Percentiles rank a stretch among this genome's conserved stretches.
Conservation (phyloP, 2,888 invertebrate species). For the Orthosia gothica region DNA sequence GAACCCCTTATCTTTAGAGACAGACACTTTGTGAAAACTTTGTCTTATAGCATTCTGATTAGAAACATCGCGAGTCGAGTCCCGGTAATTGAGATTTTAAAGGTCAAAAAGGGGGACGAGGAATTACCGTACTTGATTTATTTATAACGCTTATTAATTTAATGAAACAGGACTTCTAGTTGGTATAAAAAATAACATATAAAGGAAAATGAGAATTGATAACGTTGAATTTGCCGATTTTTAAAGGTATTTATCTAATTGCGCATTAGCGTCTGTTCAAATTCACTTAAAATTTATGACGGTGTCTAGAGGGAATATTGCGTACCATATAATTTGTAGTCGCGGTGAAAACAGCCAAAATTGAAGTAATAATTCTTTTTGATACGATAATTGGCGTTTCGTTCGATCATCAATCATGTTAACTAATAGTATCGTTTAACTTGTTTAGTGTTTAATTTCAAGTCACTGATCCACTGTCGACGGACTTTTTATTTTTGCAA, state of each 20-base stretch:
- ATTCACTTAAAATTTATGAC: constrained; percentile 26
- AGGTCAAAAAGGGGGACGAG: constrained; percentile 77
- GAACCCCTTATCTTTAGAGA: constrained; percentile 86
- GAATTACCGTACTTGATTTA: constrained; percentile 60
- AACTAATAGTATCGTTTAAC: constrained; percentile 39
- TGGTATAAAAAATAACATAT: background rate
- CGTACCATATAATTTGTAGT: constrained; percentile 43
- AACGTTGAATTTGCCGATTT: background rate
- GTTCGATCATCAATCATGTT: constrained; percentile 56
- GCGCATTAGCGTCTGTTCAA: background rate
- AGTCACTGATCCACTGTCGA: constrained; percentile 31
- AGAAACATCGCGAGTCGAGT: constrained; percentile 67
- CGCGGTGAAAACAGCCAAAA: constrained; percentile 46
- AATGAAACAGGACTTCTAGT: background rate
- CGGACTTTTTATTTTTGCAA: constrained; percentile 1
- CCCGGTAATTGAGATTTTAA: constrained; percentile 80
- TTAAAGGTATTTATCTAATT: background rate
- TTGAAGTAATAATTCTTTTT: constrained; percentile 48
- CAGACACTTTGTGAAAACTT: constrained; percentile 90
- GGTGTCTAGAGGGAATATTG: constrained; percentile 25
- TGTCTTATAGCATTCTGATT: constrained; percentile 88
- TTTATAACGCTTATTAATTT: constrained; percentile 34
- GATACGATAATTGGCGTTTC: constrained; percentile 65
- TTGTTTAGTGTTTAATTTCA: constrained; percentile 27
- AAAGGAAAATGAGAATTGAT: background rate